Evolutionary conservation across 92 coral and sea anemone species (phyloP).

Genomic region (Bergia puertoricense): DNA sequence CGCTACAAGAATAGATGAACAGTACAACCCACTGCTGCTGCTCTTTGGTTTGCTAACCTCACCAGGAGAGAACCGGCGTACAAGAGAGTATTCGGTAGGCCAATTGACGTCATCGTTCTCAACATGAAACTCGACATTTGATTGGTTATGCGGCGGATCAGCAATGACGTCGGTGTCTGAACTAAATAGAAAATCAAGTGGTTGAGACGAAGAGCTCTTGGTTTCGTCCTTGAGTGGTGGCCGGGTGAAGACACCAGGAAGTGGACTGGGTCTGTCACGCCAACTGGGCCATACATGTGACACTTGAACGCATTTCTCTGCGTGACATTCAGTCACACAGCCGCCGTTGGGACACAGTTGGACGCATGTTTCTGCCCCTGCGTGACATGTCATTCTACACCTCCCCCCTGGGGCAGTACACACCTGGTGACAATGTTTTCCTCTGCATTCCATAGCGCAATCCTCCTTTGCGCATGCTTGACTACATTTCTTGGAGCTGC

Average conservation of each 20-base stretch:
- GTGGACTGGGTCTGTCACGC: conserved; percentile 2
- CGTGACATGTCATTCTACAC: conserved; percentile 28
- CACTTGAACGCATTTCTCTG: conserved; percentile 28
- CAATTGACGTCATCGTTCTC: neutral
- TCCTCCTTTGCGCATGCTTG: conserved; percentile 41
- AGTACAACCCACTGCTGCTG: neutral
- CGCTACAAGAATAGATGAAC: neutral
- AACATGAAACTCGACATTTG: neutral
- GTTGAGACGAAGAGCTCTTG: neutral
- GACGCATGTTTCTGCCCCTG: conserved; percentile 35
- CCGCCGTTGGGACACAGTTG: conserved; percentile 28
- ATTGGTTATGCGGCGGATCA: neutral
- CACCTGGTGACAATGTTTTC: conserved; percentile 31
- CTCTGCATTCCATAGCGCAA: conserved; percentile 18
- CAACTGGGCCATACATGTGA: neutral
- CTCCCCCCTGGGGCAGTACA: conserved; percentile 35
- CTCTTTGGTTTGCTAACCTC: neutral
- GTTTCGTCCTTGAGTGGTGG: neutral
- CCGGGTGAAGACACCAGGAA: neutral
- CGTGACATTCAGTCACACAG: conserved; percentile 40
- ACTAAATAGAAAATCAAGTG: neutral
- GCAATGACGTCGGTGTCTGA: neutral
- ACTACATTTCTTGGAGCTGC: conserved; percentile 2
- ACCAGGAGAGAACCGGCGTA: conserved; percentile 21
- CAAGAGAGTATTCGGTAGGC: conserved; percentile 26